Base-by-base conservation (phyloP, 92 coral and sea anemone species). In the Nematostella vectensis region DNA sequence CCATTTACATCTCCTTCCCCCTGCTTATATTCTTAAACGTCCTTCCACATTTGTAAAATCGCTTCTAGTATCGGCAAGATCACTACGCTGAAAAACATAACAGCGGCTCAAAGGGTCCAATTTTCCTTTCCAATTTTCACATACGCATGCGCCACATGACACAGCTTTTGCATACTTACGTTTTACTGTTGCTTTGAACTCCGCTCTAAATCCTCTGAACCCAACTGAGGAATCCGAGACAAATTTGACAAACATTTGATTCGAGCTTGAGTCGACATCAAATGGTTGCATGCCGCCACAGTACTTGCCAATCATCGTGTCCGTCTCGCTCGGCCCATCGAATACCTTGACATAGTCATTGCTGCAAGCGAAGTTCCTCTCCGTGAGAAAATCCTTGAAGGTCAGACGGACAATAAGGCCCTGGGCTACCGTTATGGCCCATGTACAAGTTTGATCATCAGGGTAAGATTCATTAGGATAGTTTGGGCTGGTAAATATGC, bases 161-260 rank as follows among this genome's bases (percentile, higher is more conserved):
- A n/a, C n/a, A n/a, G n/a, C n/a, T n/a, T n/a, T n/a, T n/a, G n/a
- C 4, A 31, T 28, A 74, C 74, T 25, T 29, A 78, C 85, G 15
- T 33, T 6, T 15, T 6, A 6, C 15, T 33, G 40, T 33, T 15
- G 6, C 58, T 31, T 47, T 56, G 53, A 58, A 85, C 3, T 40
- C 37, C 20, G 96, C 99, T 50, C 37, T 76, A 20, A 93, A 82
- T 37, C 99, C 99, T 52, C 56, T 56, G 27, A 22, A 82, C 17
- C 59, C 56, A 26, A 66, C 8, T 0, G 85, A 63, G 1, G 44
- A 16, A 20, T 93, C 99, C 2, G 99, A 78, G n/a, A 15, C 29
- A 43, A 93, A 82, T 26, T 11, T 28, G 30, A 87, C 19, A 31
- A 67, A 70, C 73, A 93, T 43, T 49, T 48, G 48, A 56, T 70